Conservation (phyloP, 2,888 invertebrate species). For the Drosophila neonasuta region DNA sequence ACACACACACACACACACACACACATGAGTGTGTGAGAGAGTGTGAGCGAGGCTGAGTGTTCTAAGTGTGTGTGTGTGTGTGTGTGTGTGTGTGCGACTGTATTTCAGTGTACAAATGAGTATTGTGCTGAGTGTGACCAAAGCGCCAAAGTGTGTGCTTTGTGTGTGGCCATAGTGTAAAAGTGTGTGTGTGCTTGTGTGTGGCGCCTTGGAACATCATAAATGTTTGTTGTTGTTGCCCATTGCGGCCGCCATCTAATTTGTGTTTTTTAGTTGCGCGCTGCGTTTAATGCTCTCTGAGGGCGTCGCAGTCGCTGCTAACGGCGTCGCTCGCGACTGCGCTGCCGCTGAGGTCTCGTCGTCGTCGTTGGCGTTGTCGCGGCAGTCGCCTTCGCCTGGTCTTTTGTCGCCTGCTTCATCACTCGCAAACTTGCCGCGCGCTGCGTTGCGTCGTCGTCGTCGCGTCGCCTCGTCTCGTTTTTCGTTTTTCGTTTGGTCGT, state of each 20-base stretch:
- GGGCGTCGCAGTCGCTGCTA: constrained; percentile 51
- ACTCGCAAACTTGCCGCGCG: constrained; percentile 62
- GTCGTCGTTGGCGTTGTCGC: constrained; percentile 3
- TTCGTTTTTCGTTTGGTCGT: constrained; percentile 7
- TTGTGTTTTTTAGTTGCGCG: constrained; percentile 65
- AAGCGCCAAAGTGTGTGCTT: constrained; percentile 2
- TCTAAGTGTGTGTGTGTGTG: constrained; percentile 17
- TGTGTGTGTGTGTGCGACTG: constrained; percentile 8
- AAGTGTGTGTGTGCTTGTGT: constrained; percentile 18
- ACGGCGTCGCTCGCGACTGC: constrained; percentile 15
- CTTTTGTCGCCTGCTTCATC: constrained; percentile 57
- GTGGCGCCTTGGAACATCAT: constrained; percentile 65
- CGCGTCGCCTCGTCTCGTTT: constrained; percentile 33
- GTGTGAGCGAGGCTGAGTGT: too few species aligned
- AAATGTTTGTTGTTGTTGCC: constrained; percentile 45
- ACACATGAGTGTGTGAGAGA: constrained; percentile 3
- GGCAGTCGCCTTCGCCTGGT: constrained; percentile 30
- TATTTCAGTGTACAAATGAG: not conserved
- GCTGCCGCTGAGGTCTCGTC: constrained; percentile 4
- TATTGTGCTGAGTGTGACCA: constrained; percentile 12
- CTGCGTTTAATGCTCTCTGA: constrained; percentile 71
- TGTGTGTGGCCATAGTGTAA: constrained; percentile 12
- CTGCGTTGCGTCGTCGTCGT: constrained; percentile 48
- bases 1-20: not conserved
- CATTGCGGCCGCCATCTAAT: constrained; percentile 53